Evolutionary conservation across 2,113 vertebrate species (phyloP), one percentile per base, ranked within the genome.

Genomic region (Tympanuchus pallidicinctus): DNA sequence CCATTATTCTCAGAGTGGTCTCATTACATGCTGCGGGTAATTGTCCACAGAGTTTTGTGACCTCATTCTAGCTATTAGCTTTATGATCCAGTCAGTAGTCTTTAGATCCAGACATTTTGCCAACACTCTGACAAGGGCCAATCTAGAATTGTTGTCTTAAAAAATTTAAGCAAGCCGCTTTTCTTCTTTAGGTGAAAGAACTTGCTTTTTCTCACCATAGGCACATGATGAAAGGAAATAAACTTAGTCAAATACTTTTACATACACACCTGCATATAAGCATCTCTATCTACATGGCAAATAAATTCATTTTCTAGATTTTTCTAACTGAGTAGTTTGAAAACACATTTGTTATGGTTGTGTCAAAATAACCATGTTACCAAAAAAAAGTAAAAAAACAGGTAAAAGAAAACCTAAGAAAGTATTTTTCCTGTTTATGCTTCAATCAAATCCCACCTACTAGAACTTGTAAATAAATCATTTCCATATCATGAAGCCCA

Each of bases 381-480:
- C 7, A 28, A 54, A 54, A 54, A 8, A 16, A 52, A 27, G 21
- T 17, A 13, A n/a, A 32, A 42, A 54, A 30, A 30, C 3, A 16
- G 21, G 11, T 5, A 19, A 79, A n/a, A n/a, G 10, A 52, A 30
- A 47, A 34, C 6, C 45, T 28, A 59, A 30, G 15, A 28, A 65
- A 45, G n/a, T 69, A 70, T 85, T 86, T 67, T 27, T 67, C 13
- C 56, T 86, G 28, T 82, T 71, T 59, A 82, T 73, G 18, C 38
- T 92, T 86, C 63, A 72, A 7, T 78, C 27, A 45, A 30, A 74
- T 64, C 12, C 42, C 16, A 43, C 86, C 86, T 32, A 34, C 82
- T 82, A 67, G 36, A 52, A 30, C n/a, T 50, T 88, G 9, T 88
- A 38, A 87, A 88, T 93, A 84, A 79, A 92, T 83, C 16, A 88